Percentiles rank a stretch among this genome's conserved stretches.
Evolutionary conservation across 1,140 invertebrate species (phyloP).

Genomic region (Heliothis subflexa): DNA sequence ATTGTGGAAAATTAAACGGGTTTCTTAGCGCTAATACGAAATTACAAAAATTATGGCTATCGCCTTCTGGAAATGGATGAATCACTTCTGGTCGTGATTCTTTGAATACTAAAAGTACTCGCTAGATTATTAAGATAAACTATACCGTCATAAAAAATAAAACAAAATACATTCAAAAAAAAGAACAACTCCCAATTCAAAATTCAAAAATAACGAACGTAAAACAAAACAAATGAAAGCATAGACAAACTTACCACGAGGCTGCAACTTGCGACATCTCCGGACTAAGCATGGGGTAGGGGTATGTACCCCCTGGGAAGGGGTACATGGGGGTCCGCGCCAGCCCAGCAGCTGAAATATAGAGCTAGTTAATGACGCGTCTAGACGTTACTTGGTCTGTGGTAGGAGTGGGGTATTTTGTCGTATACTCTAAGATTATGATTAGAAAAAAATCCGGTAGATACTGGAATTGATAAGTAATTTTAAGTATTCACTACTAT

Average conservation of each 20-base stretch:
- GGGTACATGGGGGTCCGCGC: slow-evolving; percentile 96
- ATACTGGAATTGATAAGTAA: too few relatives aligned
- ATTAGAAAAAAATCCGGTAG: background rate
- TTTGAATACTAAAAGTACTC: too few relatives aligned
- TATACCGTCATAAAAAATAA: too few relatives aligned
- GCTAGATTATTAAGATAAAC: too few relatives aligned
- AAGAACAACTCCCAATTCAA: background rate
- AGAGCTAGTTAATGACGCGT: slow-evolving; percentile 14
- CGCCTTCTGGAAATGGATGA: too few relatives aligned
- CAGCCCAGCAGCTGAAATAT: slow-evolving; percentile 89
- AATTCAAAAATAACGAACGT: background rate
- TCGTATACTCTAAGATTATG: too few relatives aligned
- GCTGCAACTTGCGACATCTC: slow-evolving; percentile 97
- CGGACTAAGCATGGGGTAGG: slow-evolving; percentile 97
- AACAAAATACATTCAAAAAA: background rate
- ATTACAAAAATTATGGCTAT: too few relatives aligned
- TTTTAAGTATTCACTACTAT: too few relatives aligned
- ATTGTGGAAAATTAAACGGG: too few relatives aligned
- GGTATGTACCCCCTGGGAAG: slow-evolving; percentile 94
- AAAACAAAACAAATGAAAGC: background rate
- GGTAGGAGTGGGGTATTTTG: background rate
- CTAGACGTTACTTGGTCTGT: slow-evolving; percentile 1
- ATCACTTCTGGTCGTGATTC: too few relatives aligned
- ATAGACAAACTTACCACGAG: slow-evolving; percentile 92
- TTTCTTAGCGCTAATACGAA: too few relatives aligned